Percentiles rank a stretch among this genome's conserved stretches.
These are phyloP conservation scores for Zoanthus sociatus DNA, from an alignment of 92 coral and sea anemone species.

Conservation along the genomic window DNA sequence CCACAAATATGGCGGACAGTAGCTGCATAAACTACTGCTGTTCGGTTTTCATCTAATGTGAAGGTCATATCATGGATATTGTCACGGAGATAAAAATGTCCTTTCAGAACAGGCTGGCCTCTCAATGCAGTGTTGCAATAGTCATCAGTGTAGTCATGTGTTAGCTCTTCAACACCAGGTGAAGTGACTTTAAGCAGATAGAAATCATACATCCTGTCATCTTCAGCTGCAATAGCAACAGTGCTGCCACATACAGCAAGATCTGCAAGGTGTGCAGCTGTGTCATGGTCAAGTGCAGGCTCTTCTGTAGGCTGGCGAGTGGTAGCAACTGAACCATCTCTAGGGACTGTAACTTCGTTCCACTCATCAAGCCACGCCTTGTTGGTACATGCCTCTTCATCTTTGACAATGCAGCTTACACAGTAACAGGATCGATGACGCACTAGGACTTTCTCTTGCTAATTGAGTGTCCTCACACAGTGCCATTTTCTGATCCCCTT, in stretches of 20 bases:
- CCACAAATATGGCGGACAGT: constrained; percentile 63
- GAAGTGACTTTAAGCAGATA: constrained; percentile 61
- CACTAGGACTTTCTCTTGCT: constrained; percentile 8
- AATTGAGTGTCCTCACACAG: not conserved
- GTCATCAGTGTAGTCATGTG: constrained; percentile 54
- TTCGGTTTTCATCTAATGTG: constrained; percentile 47
- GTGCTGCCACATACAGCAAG: constrained; percentile 60
- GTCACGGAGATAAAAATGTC: constrained; percentile 65
- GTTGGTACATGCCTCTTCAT: constrained; percentile 55
- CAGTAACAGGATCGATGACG: constrained; percentile 25
- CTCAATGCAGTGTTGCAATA: constrained; percentile 2
- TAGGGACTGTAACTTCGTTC: constrained; percentile 51
- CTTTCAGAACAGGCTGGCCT: constrained; percentile 54
- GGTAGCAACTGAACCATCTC: constrained; percentile 57
- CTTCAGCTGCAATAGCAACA: constrained; percentile 69
- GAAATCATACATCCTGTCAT: constrained; percentile 65
- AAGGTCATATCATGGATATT: constrained; percentile 73
- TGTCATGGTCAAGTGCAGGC: constrained; percentile 52
- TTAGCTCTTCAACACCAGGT: constrained; percentile 59
- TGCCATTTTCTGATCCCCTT: not conserved
- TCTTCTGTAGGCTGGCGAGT: constrained; percentile 55
- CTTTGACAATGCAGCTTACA: constrained; percentile 51
- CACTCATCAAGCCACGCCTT: constrained; percentile 63
- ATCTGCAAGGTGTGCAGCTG: constrained; percentile 58
- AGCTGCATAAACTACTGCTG: constrained; percentile 63